phyloP scores from a whole-genome alignment of 2,888 invertebrate genomes.

The Argynnis bischoffii region DNA sequence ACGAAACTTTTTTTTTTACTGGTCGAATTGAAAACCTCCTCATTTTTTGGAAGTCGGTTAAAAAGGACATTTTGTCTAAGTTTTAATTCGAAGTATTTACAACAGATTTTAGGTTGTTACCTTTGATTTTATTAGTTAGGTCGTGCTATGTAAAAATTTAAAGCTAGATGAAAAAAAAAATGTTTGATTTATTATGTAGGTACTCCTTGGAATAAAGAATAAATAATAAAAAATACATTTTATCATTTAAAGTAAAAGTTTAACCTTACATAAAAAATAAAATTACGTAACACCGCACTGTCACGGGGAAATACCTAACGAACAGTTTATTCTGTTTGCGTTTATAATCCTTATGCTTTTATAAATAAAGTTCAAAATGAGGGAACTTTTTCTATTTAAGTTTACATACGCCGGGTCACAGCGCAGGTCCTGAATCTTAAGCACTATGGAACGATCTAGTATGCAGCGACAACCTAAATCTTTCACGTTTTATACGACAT shows the following conservation, averaged over 20 bases:
- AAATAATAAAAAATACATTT: not conserved
- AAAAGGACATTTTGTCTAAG: too few species aligned
- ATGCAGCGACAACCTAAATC: constrained; percentile 30
- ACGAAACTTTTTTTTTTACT: too few species aligned
- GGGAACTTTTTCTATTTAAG: constrained; percentile 1
- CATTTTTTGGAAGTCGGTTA: too few species aligned
- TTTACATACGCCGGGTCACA: constrained; percentile 28
- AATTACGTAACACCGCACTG: constrained; percentile 28
- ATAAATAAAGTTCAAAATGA: constrained; percentile 16
- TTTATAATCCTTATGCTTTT: not conserved
- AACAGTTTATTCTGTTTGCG: not conserved
- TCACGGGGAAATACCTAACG: constrained; percentile 27
- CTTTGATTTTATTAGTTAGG: too few species aligned
- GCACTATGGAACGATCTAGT: constrained; percentile 21
- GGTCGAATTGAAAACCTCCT: too few species aligned
- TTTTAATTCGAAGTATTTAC: too few species aligned
- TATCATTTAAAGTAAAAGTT: constrained; percentile 7
- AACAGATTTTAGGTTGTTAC: too few species aligned
- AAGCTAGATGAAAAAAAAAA: too few species aligned
- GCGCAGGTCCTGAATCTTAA: constrained; percentile 34
- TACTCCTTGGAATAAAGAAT: too few species aligned
- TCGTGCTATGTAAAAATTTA: too few species aligned
- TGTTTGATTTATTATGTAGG: too few species aligned
- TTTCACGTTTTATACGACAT: constrained; percentile 22
- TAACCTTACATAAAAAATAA: constrained; percentile 3